Base-by-base conservation (phyloP, 2,113 vertebrate species). In the Brachypodius melanocephalos region DNA sequence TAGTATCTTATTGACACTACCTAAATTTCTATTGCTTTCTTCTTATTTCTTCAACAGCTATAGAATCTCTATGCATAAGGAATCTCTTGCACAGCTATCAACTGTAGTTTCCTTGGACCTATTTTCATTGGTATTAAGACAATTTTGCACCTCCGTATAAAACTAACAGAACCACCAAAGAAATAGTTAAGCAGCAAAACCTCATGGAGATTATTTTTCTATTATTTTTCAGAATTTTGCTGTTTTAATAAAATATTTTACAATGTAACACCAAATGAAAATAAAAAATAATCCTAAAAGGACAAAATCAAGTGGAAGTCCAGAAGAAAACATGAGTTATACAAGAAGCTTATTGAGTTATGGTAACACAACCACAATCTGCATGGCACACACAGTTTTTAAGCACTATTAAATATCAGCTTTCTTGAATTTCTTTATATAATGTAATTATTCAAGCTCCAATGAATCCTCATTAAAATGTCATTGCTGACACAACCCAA, bases 341-440 rank as follows among this genome's bases (percentile, higher is more conserved):
- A 40, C 52, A 94, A 85, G 59, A 85, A 91, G 76, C 38, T 54
- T 75, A 84, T 1, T 0, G 3, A 88, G 54, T 79, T 36, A 66
- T 5, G 26, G 67, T 52, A 86, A 84, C 22, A 69, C 29, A 82
- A 46, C 12, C 4, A 2, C 78, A 48, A 63, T 32, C 36, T 74
- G 55, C 32, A 77, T 2, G 12, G 59, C 29, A 46, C 40, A 43
- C 21, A 73, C 8, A 49, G 61, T 21, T 90, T 93, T 77, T 63
- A 94, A 67, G 65, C 28, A 49, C 52, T 83, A 67, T 40, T 96
- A 84, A 90, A 95, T 19, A 38, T 49, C 46, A 74, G 59, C 29
- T 88, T 95, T 88, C 71, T 42, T 63, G 18, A 85, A 92, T 77
- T 91, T 90, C 88, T 93, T 85, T 90, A 83, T 73, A 62, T 73